Evolutionary conservation across 2,113 vertebrate species (phyloP), one percentile per base, ranked within the genome.

Genomic region (Crotophaga sulcirostris): DNA sequence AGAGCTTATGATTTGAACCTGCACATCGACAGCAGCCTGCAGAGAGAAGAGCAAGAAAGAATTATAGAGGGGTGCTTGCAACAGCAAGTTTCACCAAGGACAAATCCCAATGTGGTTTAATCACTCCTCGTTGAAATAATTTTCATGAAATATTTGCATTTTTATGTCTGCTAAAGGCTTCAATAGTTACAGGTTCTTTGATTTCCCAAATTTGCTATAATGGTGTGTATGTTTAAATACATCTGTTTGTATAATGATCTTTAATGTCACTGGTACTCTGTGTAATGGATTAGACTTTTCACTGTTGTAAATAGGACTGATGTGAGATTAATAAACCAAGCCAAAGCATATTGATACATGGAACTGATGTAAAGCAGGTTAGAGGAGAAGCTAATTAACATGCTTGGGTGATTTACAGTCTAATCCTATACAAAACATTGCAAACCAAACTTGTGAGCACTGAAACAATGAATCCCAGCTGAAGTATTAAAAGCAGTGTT

Each of bases 351-450:
- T 87, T 95, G 97, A 93, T 98, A 97, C 63, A 72, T 72, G 63
- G 96, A 95, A 95, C 94, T 96, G 94, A 96, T 94, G 90, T 91
- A 91, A 95, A 96, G 86, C 84, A 97, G 94, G 89, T 97, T 96
- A 95, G 95, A 97, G 85, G 96, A 97, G 92, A 97, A 96, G 96
- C 93, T 98, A 94, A 96, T 96, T 94, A 97, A 94, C 63, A 96
- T n/a, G 87, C 94, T 97, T 78, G 85, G 97, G 67, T 96, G 96
- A 92, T 96, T 96, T 95, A 91, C 95, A 90, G 93, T 96, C 78
- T 98, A 96, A 97, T 96, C 72, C 93, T 96, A 74, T 89, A 96
- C 45, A 95, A 96, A 93, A 93, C 82, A 88, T 89, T 93, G 62
- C 93, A 97, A 98, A 87, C 70, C 64, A 87, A 89, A 96, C 85